phyloP scores from a whole-genome alignment of 2,888 invertebrate species.

The Cephus runcator region DNA sequence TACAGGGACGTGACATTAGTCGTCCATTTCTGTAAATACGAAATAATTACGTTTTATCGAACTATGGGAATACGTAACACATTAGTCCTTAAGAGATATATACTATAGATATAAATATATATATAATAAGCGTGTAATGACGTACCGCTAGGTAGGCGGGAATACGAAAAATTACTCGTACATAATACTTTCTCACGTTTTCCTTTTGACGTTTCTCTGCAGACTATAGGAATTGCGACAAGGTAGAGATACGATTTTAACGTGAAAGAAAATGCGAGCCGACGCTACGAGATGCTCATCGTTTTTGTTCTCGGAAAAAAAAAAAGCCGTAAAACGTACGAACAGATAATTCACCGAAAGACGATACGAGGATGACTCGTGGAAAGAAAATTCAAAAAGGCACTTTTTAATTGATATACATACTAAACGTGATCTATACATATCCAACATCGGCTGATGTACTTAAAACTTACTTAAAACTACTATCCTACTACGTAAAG shows the following conservation, averaged over 20 bases:
- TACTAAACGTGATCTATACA: not conserved
- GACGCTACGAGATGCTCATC: not conserved
- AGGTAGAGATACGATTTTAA: constrained; percentile 11
- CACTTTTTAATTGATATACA: constrained; percentile 3
- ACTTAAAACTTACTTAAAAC: not conserved
- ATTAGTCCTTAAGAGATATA: not conserved
- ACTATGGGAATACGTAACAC: not conserved
- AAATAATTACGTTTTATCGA: not conserved
- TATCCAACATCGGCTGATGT: not conserved
- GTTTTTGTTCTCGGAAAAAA: not conserved
- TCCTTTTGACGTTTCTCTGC: constrained; percentile 33
- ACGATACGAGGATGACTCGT: not conserved
- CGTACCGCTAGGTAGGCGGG: not conserved
- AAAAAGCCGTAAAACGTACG: not conserved
- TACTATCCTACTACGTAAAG: not conserved
- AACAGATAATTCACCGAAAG: not conserved
- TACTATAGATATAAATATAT: not conserved
- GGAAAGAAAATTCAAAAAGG: constrained; percentile 6
- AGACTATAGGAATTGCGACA: constrained; percentile 49
- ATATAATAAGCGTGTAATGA: too few species aligned
- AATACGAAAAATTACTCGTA: not conserved
- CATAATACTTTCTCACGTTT: not conserved
- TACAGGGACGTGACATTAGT: not conserved
- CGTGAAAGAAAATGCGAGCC: not conserved
- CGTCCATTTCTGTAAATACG: not conserved